Evolutionary conservation across 2,888 invertebrate genomes (phyloP).

Genomic region (Bugula neritina): DNA sequence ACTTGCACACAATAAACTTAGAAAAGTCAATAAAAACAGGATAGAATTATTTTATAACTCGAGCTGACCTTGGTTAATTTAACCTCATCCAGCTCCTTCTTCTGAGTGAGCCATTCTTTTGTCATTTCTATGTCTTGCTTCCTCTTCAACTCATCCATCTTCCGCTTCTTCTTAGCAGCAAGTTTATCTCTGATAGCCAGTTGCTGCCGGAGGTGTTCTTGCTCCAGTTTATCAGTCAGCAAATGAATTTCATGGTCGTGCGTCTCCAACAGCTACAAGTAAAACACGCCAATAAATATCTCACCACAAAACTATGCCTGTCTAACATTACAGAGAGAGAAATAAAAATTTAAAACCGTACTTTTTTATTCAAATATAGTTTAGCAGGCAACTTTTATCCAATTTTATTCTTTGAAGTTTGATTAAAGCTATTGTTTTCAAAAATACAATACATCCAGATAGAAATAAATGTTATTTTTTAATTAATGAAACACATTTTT

Average conservation of each 20-base stretch:
- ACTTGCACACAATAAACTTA: no score
- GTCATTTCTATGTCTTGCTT: constrained; percentile 46
- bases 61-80: constrained; percentile 28
- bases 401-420: no score
- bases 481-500: no score
- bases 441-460: no score
- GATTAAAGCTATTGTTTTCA: no score
- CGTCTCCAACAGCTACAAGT: constrained; percentile 42
- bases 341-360: no score
- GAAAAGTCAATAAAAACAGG: background rate
- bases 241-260: constrained; percentile 44
- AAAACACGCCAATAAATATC: no score
- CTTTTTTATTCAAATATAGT: no score
- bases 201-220: constrained; percentile 40
- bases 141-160: constrained; percentile 42
- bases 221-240: constrained; percentile 39
- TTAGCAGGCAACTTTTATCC: no score
- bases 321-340: no score
- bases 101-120: constrained; percentile 45
- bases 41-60: background rate
- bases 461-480: no score
- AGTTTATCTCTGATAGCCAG: constrained; percentile 40
- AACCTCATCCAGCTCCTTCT: constrained; percentile 46
- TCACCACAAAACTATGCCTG: no score
- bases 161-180: constrained; percentile 37